These are phyloP conservation scores for Protophormia terraenovae DNA, from an alignment of 2,888 invertebrate species.

Conservation along the genomic window DNA sequence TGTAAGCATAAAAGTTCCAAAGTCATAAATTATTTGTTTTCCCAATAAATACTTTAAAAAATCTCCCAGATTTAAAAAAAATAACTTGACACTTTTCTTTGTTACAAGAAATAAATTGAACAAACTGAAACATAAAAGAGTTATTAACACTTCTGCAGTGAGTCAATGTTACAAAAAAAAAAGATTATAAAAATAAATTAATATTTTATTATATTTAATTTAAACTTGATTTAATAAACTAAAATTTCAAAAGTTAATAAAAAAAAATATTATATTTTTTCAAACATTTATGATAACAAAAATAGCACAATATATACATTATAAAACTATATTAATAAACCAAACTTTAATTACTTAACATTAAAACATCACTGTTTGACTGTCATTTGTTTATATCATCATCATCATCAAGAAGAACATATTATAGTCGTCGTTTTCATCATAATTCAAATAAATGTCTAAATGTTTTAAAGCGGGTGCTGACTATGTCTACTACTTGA, in stretches of 20 bases:
- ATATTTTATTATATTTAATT: background rate
- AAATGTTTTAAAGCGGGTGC: constrained; percentile 46
- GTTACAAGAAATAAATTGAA: background rate
- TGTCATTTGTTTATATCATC: constrained; percentile 49
- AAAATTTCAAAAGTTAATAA: background rate
- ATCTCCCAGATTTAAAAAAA: background rate
- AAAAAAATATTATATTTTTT: background rate
- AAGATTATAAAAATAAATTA: background rate
- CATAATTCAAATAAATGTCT: constrained; percentile 49
- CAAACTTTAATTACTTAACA: background rate
- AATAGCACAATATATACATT: constrained; percentile 6
- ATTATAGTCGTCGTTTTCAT: constrained; percentile 22
- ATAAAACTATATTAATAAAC: background rate
- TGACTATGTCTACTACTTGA: background rate
- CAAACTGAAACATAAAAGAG: background rate
- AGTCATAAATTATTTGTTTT: too few relatives aligned
- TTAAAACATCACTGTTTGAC: constrained; percentile 6
- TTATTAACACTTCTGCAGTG: background rate
- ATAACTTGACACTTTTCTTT: background rate
- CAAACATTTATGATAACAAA: background rate
- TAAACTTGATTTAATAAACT: constrained; percentile 6
- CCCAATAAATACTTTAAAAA: too few relatives aligned
- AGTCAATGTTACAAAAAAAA: constrained; percentile 4
- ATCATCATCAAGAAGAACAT: constrained; percentile 2
- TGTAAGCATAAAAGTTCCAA: too few relatives aligned